Base-by-base conservation (phyloP, 2,113 vertebrate species). In the Myrmophylax atrothorax region DNA sequence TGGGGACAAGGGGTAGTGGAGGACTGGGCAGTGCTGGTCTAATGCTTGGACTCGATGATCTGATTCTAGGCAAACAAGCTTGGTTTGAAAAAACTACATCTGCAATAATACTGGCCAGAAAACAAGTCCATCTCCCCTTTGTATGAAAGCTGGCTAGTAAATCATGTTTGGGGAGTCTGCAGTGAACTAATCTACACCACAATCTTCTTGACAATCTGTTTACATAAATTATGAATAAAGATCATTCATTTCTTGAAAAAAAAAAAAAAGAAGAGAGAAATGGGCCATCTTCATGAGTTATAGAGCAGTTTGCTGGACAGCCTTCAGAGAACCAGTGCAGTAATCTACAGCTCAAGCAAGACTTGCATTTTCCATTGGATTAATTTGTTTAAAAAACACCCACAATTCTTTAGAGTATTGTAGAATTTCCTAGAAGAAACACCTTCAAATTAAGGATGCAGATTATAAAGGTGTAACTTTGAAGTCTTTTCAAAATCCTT, bases 1-100 rank as follows among this genome's bases (percentile, higher is more conserved):
- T 18, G 14, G n/a, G 55, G 22, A 47, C 25, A 8, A 0, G 25
- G 29, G 29, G 29, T 47, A 50, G 9, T 18, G 47, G n/a, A 60
- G 55, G 53, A 26, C n/a, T 55, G 40, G n/a, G n/a, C 59, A 17
- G n/a, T 35, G 55, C 35, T 56, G 70, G 40, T 15, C 16, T 42
- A 47, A 18, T 15, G 25, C 19, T 0, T 47, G 40, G n/a, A 42
- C 25, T 42, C 1, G 0, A 11, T 38, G 2, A 31, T 23, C n/a
- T 24, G 20, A 33, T 24, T 49, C 20, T 7, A 76, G 9, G 18
- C 15, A 81, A 62, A 23, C n/a, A 28, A 29, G 10, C 24, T 12
- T 18, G 12, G 37, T 12, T 15, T 50, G 10, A 35, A 58, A 87
- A 59, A 37, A 8, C 3, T 11, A 9, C 15, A 66, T 19, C 26